phyloP scores from a whole-genome alignment of 2,888 invertebrate species.

The Drosophila lacicola region DNA sequence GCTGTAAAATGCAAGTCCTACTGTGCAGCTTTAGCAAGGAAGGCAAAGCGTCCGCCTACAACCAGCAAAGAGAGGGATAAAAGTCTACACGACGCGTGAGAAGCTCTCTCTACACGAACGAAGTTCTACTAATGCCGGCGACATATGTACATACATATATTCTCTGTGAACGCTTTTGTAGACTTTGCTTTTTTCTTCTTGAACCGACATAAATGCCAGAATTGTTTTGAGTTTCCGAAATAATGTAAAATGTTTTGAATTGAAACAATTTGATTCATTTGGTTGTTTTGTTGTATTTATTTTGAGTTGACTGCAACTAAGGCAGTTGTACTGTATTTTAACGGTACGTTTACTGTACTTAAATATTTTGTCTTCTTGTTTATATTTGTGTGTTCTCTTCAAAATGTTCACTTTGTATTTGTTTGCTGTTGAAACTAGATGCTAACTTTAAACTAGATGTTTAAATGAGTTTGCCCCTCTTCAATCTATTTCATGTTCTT shows the following conservation, averaged over 20 bases:
- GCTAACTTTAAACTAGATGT: conserved; percentile 47
- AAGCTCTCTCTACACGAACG: too few relatives aligned
- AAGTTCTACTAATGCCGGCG: too few relatives aligned
- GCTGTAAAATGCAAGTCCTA: not conserved
- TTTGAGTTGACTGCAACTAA: conserved; percentile 55
- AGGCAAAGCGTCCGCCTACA: too few relatives aligned
- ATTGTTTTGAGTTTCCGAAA: too few relatives aligned
- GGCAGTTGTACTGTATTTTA: conserved; percentile 42
- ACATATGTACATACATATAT: too few relatives aligned
- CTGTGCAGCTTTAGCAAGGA: not conserved
- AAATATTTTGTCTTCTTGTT: conserved; percentile 21
- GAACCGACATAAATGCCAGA: too few relatives aligned
- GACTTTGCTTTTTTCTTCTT: too few relatives aligned
- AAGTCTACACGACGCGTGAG: too few relatives aligned
- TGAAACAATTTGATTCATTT: conserved; percentile 62
- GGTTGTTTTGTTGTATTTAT: conserved; percentile 57
- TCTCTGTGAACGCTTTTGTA: too few relatives aligned
- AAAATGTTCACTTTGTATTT: conserved; percentile 16
- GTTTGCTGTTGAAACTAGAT: conserved; percentile 44
- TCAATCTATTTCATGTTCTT: conserved; percentile 15
- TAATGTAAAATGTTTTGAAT: conserved; percentile 45
- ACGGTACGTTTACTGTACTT: conserved; percentile 31
- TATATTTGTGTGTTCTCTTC: conserved; percentile 5
- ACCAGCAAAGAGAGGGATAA: too few relatives aligned
- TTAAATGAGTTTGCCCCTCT: conserved; percentile 45